Conservation (phyloP, 2,113 vertebrate genomes). For the Antechinus stuartii region DNA sequence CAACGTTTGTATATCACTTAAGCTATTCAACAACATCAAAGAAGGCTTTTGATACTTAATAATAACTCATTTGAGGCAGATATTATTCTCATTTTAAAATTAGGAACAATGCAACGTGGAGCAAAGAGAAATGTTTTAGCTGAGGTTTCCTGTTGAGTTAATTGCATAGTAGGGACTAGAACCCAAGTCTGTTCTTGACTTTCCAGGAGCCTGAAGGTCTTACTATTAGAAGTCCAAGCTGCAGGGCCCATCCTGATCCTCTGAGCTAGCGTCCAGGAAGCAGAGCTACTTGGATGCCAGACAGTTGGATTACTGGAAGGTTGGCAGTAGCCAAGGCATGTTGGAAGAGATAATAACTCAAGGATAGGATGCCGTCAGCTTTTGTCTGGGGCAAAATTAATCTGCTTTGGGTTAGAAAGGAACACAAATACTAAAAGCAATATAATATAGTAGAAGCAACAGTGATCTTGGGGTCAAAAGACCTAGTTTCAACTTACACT, state of each 20-base stretch:
- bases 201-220: slow-evolving; percentile 12
- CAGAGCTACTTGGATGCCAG: slow-evolving; percentile 32
- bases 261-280: slow-evolving; percentile 41
- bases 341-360: slow-evolving; percentile 30
- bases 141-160: slow-evolving; percentile 37
- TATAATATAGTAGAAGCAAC: background rate
- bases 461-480: background rate
- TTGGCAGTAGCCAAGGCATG: slow-evolving; percentile 5
- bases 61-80: slow-evolving; percentile 5
- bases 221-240: slow-evolving; percentile 28
- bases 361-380: slow-evolving; percentile 1
- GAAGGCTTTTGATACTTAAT: background rate
- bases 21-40: background rate
- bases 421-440: background rate
- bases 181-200: slow-evolving; percentile 19
- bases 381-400: slow-evolving; percentile 42
- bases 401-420: slow-evolving; percentile 49
- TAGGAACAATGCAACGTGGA: slow-evolving; percentile 33
- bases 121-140: background rate
- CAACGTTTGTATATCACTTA: background rate
- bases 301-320: slow-evolving; percentile 46
- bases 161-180: slow-evolving; percentile 20
- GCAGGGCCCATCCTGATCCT: slow-evolving; percentile 14
- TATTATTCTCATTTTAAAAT: slow-evolving; percentile 54
- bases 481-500: background rate